Conservation (phyloP, 1,140 invertebrate genomes). For the Homalodisca vitripennis region DNA sequence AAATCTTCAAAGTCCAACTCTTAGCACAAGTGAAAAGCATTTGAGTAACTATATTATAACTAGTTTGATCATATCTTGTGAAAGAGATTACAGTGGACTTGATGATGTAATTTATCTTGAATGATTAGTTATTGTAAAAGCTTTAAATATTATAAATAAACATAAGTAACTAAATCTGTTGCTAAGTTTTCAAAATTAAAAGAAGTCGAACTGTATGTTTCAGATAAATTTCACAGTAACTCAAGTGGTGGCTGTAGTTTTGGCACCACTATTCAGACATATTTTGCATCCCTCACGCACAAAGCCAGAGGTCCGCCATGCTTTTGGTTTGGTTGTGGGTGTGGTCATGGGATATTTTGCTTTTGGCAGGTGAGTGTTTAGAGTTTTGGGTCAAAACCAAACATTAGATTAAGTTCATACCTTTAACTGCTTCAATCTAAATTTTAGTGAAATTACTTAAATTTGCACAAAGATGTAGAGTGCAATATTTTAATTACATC, state of each 20-base stretch:
- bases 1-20: no score
- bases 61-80: not conserved
- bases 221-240: constrained; percentile 83
- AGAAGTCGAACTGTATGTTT: constrained; percentile 49
- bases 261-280: constrained; percentile 72
- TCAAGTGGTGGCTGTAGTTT: constrained; percentile 71
- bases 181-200: not conserved
- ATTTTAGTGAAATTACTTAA: no score
- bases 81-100: not conserved
- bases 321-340: constrained; percentile 71
- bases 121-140: not conserved
- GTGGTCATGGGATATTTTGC: constrained; percentile 81
- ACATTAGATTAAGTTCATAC: no score
- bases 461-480: no score
- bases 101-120: not conserved
- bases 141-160: not conserved
- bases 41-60: not conserved
- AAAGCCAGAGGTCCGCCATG: constrained; percentile 66
- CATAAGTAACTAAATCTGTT: no score
- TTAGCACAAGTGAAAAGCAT: not conserved
- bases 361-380: constrained; percentile 83
- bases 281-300: constrained; percentile 64
- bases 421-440: no score
- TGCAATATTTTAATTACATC: no score
- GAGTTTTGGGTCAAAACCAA: no score